Evolutionary conservation across 2,113 vertebrate genomes (phyloP).

Genomic region (Campylomormyrus tamandua): DNA sequence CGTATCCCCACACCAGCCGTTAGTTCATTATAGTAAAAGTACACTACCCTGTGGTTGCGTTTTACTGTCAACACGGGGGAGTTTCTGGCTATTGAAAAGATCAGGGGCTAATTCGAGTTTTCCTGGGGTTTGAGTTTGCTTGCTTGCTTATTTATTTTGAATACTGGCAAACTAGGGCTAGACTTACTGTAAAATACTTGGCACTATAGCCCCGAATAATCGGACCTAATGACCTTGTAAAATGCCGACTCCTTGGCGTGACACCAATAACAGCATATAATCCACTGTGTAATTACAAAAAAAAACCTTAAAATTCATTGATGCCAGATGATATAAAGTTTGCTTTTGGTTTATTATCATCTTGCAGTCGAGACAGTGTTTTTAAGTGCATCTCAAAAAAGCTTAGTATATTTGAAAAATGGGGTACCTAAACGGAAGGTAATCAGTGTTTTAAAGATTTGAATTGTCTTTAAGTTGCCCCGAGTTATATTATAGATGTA

Average conservation of each 20-base stretch:
- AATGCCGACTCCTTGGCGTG: neutral
- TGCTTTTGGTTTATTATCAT: neutral
- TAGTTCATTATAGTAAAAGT: neutral
- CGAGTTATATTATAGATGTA: neutral
- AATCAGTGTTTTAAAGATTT: neutral
- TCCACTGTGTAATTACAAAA: neutral
- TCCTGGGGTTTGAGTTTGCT: too few species aligned
- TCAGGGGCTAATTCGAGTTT: too few species aligned
- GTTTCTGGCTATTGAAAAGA: too few species aligned
- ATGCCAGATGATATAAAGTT: neutral
- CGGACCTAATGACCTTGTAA: neutral
- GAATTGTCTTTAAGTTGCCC: neutral
- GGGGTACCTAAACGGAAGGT: neutral
- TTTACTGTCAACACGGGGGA: neutral
- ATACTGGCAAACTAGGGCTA: too few species aligned
- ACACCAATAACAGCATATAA: neutral
- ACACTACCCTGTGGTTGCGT: neutral
- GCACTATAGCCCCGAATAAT: too few species aligned
- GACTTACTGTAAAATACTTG: too few species aligned
- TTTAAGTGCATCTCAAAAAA: neutral
- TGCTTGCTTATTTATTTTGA: too few species aligned
- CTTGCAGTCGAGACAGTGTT: neutral
- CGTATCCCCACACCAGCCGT: neutral
- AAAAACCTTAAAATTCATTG: neutral
- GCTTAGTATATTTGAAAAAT: neutral